A percentile compares a stretch with the other conserved stretches of the same genome.
Conservation (phyloP, 2,797 vertebrate species). For the Cyclopterus lumpus region DNA sequence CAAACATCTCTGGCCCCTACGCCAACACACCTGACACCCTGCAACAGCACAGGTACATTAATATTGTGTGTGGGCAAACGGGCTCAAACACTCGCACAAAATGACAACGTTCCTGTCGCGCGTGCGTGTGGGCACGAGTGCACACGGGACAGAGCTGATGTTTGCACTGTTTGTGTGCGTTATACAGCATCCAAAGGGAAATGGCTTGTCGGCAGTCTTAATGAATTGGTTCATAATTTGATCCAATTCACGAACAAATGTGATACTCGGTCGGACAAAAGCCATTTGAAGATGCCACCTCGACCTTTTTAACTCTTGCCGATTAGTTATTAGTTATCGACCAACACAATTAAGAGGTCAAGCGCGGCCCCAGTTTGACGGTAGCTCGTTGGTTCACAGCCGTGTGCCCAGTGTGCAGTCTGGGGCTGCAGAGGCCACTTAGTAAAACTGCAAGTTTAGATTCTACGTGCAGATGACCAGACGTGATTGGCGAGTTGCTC, state of each 20-base stretch:
- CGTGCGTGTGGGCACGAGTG: background rate
- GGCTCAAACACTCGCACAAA: slow-evolving; percentile 26
- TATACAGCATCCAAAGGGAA: background rate
- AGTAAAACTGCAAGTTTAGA: background rate
- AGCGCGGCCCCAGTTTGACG: background rate
- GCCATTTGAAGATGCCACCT: background rate
- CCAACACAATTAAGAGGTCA: background rate
- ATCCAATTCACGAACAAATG: background rate
- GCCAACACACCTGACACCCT: slow-evolving; percentile 67
- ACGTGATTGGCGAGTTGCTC: background rate
- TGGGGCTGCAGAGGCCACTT: background rate
- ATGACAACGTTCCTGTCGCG: background rate
- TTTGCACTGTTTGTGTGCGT: background rate
- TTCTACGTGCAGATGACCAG: background rate
- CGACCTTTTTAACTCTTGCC: background rate
- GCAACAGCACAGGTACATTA: slow-evolving; percentile 47
- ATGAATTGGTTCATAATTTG: background rate
- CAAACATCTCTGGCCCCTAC: slow-evolving; percentile 53
- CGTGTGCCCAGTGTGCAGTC: background rate
- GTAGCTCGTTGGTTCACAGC: background rate
- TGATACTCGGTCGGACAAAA: background rate
- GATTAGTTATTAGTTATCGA: background rate
- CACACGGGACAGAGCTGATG: background rate
- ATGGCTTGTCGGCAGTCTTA: background rate
- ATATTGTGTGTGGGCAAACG: slow-evolving; percentile 38